Evolutionary conservation across 2,888 invertebrate species (phyloP).

Genomic region (Automeris io): DNA sequence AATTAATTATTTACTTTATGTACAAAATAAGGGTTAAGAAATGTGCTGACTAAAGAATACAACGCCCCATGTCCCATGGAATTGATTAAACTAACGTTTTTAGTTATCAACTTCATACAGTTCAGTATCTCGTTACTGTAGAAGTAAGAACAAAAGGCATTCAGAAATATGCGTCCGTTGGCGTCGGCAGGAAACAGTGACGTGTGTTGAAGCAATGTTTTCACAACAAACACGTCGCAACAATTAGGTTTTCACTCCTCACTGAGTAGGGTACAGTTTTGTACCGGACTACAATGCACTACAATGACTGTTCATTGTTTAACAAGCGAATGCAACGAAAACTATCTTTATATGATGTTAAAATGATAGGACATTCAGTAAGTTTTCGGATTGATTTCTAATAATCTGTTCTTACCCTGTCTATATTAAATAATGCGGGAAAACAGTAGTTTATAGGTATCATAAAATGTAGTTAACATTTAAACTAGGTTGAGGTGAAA

Average conservation of each 20-base stretch:
- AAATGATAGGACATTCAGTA: conserved; percentile 9
- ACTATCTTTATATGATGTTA: conserved; percentile 31
- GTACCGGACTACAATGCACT: conserved; percentile 36
- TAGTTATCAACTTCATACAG: conserved; percentile 30
- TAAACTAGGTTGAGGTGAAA: too few species aligned
- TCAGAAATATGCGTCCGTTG: conserved; percentile 58
- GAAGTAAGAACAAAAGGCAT: conserved; percentile 69
- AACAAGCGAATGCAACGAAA: conserved; percentile 34
- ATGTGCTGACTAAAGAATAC: too few species aligned
- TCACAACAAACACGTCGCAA: conserved; percentile 43
- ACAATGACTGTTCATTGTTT: conserved; percentile 47
- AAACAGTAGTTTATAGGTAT: too few species aligned
- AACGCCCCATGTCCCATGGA: not conserved
- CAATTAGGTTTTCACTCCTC: conserved; percentile 64
- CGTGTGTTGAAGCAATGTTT: conserved; percentile 65
- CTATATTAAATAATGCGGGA: too few species aligned
- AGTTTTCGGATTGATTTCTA: too few species aligned
- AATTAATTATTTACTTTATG: too few species aligned
- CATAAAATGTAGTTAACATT: too few species aligned
- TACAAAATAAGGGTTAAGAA: too few species aligned
- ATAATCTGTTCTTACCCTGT: too few species aligned
- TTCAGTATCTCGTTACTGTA: conserved; percentile 49
- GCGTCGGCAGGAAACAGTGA: conserved; percentile 53
- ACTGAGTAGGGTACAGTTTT: conserved; percentile 63
- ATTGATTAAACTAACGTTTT: conserved; percentile 6